Conservation (phyloP, 2,113 vertebrate species). For the Cavia aperea region DNA sequence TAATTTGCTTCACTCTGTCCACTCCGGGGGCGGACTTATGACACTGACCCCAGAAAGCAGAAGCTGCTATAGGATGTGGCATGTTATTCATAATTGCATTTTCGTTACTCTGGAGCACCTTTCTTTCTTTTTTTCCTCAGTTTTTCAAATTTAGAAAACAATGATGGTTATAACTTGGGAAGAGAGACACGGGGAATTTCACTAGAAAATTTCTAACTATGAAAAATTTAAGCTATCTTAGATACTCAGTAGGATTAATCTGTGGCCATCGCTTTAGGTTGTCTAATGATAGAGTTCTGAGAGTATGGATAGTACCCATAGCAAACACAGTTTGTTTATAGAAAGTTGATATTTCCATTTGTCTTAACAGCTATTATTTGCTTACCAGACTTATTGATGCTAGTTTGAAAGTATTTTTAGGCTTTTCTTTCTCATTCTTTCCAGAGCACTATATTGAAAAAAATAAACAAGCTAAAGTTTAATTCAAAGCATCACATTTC, state of each 20-base stretch:
- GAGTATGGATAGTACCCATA: background rate
- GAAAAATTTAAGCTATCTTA: background rate
- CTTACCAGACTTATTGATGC: background rate
- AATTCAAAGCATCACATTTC: background rate
- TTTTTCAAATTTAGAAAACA: slow-evolving; percentile 10
- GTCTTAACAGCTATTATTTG: background rate
- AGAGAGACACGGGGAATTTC: background rate
- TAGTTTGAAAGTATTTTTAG: slow-evolving; percentile 19
- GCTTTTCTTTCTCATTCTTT: background rate
- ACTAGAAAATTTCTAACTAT: background rate
- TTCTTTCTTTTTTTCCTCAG: background rate
- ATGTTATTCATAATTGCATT: background rate
- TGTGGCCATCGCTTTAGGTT: background rate
- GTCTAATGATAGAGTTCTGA: slow-evolving; percentile 23
- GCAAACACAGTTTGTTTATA: slow-evolving; percentile 7
- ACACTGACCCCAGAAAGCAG: slow-evolving; percentile 47
- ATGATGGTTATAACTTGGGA: background rate
- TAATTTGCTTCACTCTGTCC: slow-evolving; percentile 6
- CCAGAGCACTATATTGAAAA: slow-evolving; percentile 8
- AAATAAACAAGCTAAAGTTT: background rate
- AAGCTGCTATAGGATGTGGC: background rate
- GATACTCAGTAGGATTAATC: background rate
- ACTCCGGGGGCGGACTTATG: background rate
- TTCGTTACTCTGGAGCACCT: background rate
- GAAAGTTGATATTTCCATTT: background rate